A percentile compares a stretch with the other conserved stretches of the same genome.
Conservation (phyloP, 2,888 invertebrate species). For the Monopis laevigella region DNA sequence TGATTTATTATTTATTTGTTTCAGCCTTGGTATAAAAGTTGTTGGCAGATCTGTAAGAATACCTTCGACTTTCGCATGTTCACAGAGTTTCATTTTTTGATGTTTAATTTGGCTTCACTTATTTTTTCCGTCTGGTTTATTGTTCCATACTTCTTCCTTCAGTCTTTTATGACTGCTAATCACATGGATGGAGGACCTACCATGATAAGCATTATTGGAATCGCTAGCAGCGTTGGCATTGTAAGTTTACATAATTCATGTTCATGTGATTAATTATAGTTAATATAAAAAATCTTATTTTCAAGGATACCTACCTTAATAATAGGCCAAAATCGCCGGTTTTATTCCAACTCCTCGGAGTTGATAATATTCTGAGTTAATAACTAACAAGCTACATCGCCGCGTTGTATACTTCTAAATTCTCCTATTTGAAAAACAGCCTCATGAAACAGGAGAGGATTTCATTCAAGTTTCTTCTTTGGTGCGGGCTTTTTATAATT, state of each 20-base stretch:
- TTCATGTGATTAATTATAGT: too few relatives aligned
- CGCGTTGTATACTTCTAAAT: too few relatives aligned
- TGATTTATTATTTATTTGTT: slow-evolving; percentile 18
- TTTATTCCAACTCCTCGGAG: too few relatives aligned
- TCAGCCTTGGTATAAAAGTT: slow-evolving; percentile 79
- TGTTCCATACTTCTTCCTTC: slow-evolving; percentile 90
- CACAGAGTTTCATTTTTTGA: slow-evolving; percentile 79
- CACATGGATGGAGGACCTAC: slow-evolving; percentile 76
- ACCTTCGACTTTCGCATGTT: slow-evolving; percentile 86
- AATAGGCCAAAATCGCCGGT: too few relatives aligned
- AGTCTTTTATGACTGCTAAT: slow-evolving; percentile 67
- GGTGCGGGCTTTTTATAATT: too few relatives aligned
- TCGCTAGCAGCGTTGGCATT: slow-evolving; percentile 90
- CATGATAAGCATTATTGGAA: slow-evolving; percentile 85
- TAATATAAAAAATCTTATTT: too few relatives aligned
- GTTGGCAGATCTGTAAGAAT: slow-evolving; percentile 71
- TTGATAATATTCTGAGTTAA: too few relatives aligned
- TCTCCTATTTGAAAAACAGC: too few relatives aligned
- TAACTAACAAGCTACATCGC: too few relatives aligned
- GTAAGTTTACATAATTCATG: slow-evolving; percentile 69
- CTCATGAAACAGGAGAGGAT: too few relatives aligned
- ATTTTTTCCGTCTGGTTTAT: slow-evolving; percentile 93
- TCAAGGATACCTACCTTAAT: too few relatives aligned
- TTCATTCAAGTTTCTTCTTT: too few relatives aligned
- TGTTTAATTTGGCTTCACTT: slow-evolving; percentile 86